Evolutionary conservation across 2,888 invertebrate genomes (phyloP), one percentile per base, ranked within the genome.

Genomic region (Eulithis testata): DNA sequence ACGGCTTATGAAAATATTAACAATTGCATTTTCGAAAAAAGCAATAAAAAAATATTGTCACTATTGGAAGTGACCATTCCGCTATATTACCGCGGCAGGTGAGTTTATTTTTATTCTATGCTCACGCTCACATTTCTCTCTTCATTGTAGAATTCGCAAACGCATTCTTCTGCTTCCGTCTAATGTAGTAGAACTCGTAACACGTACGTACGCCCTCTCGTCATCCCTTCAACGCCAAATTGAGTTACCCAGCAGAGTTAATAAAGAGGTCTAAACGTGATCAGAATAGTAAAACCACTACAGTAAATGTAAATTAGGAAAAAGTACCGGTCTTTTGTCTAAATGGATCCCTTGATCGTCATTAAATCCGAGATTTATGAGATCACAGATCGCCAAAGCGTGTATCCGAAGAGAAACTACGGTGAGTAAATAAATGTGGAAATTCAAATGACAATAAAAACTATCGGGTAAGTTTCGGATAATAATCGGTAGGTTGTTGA

Each of bases 181-280:
- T 77, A 78, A 82, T 80, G 84, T 78, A 82, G 78, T 75, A 80
- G 78, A 71, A 69, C 78, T 77, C 76, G 83, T 84, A 84, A 85
- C 87, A 88, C 88, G 87, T 88, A 83, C 84, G 75, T 64, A 74
- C 80, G 76, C 81, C 82, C 80, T 80, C 86, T 88, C 85, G 86
- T 87, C 88, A 88, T 88, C 86, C 88, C 85, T 88, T 87, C 87
- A 84, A 83, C 81, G 83, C 83, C 80, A 88, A 88, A 88, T 88
- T 88, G 88, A 88, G 88, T 89, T 88, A 87, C 87, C 86, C 86
- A 85, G 86, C 86, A 81, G 84, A 87, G 88, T 88, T 89, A 88
- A 89, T 89, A 88, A 87, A 87, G 88, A 87, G 86, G 80, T 76
- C 77, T 77, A 82, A 72, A 79, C 88, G 88, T 89, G 88, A 77